Conservation (phyloP, 2,888 invertebrate genomes). For the Epinotia brunnichana region DNA sequence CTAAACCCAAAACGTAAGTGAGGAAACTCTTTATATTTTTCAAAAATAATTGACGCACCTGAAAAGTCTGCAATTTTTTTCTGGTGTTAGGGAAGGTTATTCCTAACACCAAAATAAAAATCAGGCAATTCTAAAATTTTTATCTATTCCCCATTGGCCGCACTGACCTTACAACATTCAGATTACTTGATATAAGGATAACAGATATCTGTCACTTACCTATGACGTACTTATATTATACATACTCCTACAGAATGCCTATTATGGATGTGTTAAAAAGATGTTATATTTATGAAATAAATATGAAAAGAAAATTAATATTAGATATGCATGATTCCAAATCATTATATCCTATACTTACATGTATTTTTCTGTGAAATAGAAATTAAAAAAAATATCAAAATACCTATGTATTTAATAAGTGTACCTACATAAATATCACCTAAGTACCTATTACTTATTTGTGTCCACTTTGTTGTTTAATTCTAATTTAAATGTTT, state of each 20-base stretch:
- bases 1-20: no score
- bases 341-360: constrained; percentile 26
- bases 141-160: no score
- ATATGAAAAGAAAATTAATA: constrained; percentile 17
- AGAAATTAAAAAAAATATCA: constrained; percentile 22
- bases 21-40: no score
- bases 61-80: no score
- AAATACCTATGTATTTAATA: constrained; percentile 22
- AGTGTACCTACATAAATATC: neutral
- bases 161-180: no score
- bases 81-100: no score
- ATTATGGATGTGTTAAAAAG: constrained; percentile 9
- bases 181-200: constrained; percentile 9
- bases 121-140: no score
- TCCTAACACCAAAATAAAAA: no score
- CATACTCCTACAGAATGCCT: constrained; percentile 19
- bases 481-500: constrained; percentile 25
- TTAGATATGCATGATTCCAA: constrained; percentile 37
- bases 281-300: constrained; percentile 36
- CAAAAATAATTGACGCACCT: no score
- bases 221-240: constrained; percentile 23
- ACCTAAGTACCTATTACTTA: constrained; percentile 13
- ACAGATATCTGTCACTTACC: constrained; percentile 19
- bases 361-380: constrained; percentile 41
- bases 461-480: constrained; percentile 28